Evolutionary conservation across 2,113 vertebrate genomes (phyloP).

Genomic region (Thermophis baileyi): DNA sequence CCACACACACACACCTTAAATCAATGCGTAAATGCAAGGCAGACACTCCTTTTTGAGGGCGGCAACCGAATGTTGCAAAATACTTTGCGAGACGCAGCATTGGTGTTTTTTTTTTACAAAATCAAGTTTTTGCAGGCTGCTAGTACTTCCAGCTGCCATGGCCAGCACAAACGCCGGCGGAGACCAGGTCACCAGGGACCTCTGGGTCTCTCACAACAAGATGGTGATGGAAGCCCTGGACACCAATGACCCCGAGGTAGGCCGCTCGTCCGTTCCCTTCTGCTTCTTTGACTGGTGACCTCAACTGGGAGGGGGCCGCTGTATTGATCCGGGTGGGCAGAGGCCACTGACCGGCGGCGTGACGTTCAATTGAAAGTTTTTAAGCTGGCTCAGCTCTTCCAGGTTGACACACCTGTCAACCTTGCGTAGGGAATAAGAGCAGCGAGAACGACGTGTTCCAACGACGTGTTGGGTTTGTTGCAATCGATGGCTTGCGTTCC

Average conservation of each 20-base stretch:
- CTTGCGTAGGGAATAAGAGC: neutral
- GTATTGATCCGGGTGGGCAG: neutral
- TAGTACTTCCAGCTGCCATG: slow-evolving; percentile 28
- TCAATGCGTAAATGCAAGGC: neutral
- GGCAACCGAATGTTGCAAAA: neutral
- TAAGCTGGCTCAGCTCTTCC: neutral
- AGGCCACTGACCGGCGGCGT: neutral
- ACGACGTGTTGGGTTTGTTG: neutral
- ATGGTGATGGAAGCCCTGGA: slow-evolving; percentile 86
- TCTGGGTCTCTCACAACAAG: slow-evolving; percentile 83
- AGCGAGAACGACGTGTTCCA: neutral
- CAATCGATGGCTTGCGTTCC: neutral
- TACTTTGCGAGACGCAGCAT: neutral
- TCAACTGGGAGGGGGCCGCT: no score
- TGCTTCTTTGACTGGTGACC: no score
- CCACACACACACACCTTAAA: neutral
- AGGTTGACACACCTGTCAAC: neutral
- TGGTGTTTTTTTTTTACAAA: neutral
- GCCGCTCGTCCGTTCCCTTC: neutral
- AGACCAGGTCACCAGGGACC: slow-evolving; percentile 47
- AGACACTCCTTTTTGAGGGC: neutral
- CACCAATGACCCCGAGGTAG: slow-evolving; percentile 83
- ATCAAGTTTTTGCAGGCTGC: slow-evolving; percentile 30
- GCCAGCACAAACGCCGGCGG: slow-evolving; percentile 40
- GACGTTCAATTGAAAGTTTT: neutral